Evolutionary conservation across 2,888 invertebrate species (phyloP), one percentile per base, ranked within the genome.

Genomic region (Pycnomerus fuliginosus): DNA sequence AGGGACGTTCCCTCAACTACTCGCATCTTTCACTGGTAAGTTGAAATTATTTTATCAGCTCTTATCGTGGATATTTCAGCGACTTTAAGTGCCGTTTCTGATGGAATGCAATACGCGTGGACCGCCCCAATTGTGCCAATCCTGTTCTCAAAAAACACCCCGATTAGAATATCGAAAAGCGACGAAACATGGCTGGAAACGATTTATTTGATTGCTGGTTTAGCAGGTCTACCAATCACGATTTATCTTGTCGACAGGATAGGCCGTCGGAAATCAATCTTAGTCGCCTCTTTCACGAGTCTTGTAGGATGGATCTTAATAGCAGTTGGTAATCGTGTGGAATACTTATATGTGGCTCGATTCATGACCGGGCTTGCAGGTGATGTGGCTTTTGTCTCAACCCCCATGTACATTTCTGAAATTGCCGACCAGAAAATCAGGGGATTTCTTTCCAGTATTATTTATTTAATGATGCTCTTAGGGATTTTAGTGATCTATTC

Each of bases 101-200:
- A 71, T 59, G 71, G 71, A n/a, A 70, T 72, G 64, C 67, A 68
- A 40, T 68, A 67, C 24, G 69, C 67, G 12, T 71, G 71, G 70
- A 62, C 69, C 3, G 62, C 70, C 1, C 69, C 70, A 8, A 57
- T 65, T 27, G 59, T 70, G 10, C 70, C 69, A 5, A 57, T 68
- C 10, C 58, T 71, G 2, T 44, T 61, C 32, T 49, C 53, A 8
- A 52, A 49, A 3, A 53, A 62, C 12, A 58, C 59, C 10, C 67
- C 69, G n/a, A 62, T 70, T 2, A 37, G 38, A 40, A 67, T 68
- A 28, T 52, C 54, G 5, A 41, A 51, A 39, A 43, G 48, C 15
- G 53, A 61, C 46, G 56, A 55, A 3, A 58, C 56, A 23, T 61
- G 61, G 59, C 38, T 65, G 32, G 64, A 65, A 48, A 53, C 59